phyloP scores from a whole-genome alignment of 2,888 invertebrate genomes.

The Matsumyia berberina region DNA sequence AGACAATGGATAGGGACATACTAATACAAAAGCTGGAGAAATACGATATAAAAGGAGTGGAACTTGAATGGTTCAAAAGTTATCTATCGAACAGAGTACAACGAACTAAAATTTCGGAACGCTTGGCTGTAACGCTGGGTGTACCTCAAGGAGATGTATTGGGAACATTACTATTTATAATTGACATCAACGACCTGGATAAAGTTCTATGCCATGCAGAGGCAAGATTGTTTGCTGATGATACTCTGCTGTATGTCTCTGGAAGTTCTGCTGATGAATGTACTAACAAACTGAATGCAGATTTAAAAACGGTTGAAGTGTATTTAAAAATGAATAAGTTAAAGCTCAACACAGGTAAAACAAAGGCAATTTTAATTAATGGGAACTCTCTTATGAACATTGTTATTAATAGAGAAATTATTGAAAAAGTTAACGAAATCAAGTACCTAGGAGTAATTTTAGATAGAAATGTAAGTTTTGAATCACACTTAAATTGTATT shows the following conservation, averaged over 20 bases:
- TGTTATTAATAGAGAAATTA: too few relatives aligned
- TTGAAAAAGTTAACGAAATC: too few relatives aligned
- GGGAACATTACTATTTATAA: background rate
- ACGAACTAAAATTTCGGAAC: background rate
- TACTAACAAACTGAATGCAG: too few relatives aligned
- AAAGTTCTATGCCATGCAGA: background rate
- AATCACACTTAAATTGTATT: too few relatives aligned
- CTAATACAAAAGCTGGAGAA: background rate
- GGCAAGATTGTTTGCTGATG: constrained; percentile 10
- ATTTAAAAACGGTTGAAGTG: too few relatives aligned
- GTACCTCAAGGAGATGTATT: constrained; percentile 4
- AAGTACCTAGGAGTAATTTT: too few relatives aligned
- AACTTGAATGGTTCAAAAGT: background rate
- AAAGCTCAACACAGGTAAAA: too few relatives aligned
- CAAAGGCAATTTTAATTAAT: too few relatives aligned
- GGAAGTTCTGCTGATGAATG: too few relatives aligned
- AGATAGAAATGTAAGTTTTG: too few relatives aligned
- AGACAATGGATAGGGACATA: constrained; percentile 6
- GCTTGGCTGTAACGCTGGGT: background rate
- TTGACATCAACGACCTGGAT: constrained; percentile 17
- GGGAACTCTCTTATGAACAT: too few relatives aligned
- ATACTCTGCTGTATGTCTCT: background rate
- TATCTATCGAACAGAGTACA: background rate
- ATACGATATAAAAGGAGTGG: constrained; percentile 1
- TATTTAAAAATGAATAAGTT: too few relatives aligned